These are phyloP conservation scores for Drosophila littoralis DNA, from an alignment of 1,140 invertebrate genomes.

Conservation along the genomic window DNA sequence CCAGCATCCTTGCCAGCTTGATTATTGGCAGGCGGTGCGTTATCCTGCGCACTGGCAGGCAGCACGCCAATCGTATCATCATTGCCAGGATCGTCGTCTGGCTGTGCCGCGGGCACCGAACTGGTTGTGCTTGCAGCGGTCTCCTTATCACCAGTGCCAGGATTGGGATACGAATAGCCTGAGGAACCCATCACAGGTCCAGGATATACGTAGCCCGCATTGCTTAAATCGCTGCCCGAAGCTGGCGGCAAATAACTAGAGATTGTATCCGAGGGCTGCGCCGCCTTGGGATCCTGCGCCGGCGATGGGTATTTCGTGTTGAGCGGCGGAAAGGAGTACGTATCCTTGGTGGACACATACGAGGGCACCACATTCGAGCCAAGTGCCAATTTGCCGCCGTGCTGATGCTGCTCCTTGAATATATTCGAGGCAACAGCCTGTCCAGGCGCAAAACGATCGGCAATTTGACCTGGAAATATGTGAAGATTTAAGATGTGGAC, in stretches of 20 bases:
- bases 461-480: slow-evolving; percentile 39
- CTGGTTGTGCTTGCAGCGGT: slow-evolving; percentile 49
- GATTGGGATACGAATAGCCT: slow-evolving; percentile 59
- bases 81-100: slow-evolving; percentile 60
- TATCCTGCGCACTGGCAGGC: slow-evolving; percentile 77
- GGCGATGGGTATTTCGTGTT: slow-evolving; percentile 74
- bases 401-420: slow-evolving; percentile 58
- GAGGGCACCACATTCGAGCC: slow-evolving; percentile 60
- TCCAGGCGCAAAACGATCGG: slow-evolving; percentile 74
- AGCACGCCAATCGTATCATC: slow-evolving; percentile 74
- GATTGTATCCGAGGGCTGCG: slow-evolving; percentile 55
- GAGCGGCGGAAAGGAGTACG: slow-evolving; percentile 77
- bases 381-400: slow-evolving; percentile 52
- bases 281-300: slow-evolving; percentile 60
- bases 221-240: slow-evolving; percentile 61
- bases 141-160: slow-evolving; percentile 54
- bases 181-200: slow-evolving; percentile 40
- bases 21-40: slow-evolving; percentile 40
- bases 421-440: slow-evolving; percentile 67
- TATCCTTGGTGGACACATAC: slow-evolving; percentile 63
- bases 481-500: background rate
- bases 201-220: slow-evolving; percentile 54
- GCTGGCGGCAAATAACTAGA: slow-evolving; percentile 76
- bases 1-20: slow-evolving; percentile 49
- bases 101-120: slow-evolving; percentile 16